A percentile compares a stretch with the other conserved stretches of the same genome.
Conservation (phyloP, 2,113 vertebrate genomes). For the Turdus rufiventris region DNA sequence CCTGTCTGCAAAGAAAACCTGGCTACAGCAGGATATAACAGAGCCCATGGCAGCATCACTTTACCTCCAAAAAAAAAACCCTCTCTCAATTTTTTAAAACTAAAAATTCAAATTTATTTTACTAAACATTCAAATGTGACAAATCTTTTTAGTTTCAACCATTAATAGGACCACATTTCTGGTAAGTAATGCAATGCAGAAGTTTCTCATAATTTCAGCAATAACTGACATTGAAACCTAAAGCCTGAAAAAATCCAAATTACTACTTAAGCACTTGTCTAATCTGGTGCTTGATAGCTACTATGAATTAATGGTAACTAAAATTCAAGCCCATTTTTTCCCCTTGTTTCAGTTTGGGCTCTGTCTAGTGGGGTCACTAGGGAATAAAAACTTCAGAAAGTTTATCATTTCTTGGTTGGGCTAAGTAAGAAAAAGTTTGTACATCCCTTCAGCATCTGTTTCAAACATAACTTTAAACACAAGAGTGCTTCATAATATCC, state of each 20-base stretch:
- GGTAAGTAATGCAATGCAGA: not conserved
- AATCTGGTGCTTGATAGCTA: not conserved
- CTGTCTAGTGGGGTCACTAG: constrained; percentile 41
- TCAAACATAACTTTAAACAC: not conserved
- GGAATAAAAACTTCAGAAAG: not conserved
- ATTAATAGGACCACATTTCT: not conserved
- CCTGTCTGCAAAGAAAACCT: not conserved
- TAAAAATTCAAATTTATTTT: not conserved
- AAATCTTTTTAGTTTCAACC: not conserved
- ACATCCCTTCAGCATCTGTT: not conserved
- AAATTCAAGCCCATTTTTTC: not conserved
- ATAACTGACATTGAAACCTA: not conserved
- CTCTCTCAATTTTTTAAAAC: not conserved
- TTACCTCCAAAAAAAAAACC: not conserved
- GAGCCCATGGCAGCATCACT: not conserved
- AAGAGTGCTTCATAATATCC: not conserved
- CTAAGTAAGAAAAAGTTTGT: not conserved
- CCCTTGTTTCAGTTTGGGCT: not conserved
- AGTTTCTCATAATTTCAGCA: not conserved
- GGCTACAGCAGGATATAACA: rapidly evolving
- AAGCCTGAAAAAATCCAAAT: not conserved
- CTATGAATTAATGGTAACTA: not conserved
- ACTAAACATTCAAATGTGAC: not conserved
- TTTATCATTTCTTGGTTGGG: not conserved
- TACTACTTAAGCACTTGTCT: not conserved